These are phyloP conservation scores for Synanthedon myopaeformis DNA, from an alignment of 2,888 invertebrate genomes.

Conservation along the genomic window DNA sequence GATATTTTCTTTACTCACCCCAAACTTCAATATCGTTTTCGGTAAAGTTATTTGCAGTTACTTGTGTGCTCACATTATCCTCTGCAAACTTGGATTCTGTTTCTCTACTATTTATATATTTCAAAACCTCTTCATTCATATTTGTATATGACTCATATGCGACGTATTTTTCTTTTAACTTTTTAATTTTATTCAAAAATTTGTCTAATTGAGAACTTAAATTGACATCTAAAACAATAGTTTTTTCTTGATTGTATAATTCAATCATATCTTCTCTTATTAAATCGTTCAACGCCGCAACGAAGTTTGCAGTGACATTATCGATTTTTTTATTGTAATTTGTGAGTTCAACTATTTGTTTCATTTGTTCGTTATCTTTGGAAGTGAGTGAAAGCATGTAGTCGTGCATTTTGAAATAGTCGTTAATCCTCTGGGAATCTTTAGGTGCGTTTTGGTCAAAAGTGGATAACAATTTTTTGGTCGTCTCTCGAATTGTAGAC, in stretches of 20 bases:
- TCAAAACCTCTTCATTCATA: background rate
- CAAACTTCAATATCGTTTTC: slow-evolving; percentile 29
- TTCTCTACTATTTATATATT: background rate
- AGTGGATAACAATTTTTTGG: slow-evolving; percentile 25
- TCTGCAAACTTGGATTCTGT: background rate
- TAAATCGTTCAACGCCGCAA: slow-evolving; percentile 29
- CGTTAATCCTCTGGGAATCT: slow-evolving; percentile 19
- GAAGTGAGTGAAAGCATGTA: slow-evolving; percentile 30
- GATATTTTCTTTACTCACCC: slow-evolving; percentile 19
- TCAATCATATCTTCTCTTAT: slow-evolving; percentile 22
- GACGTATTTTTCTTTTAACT: background rate
- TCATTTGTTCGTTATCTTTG: slow-evolving; percentile 25
- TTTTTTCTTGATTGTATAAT: background rate
- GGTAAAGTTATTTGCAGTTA: slow-evolving; percentile 10
- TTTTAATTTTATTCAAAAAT: background rate
- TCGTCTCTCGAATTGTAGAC: slow-evolving; percentile 10
- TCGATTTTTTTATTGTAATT: slow-evolving; percentile 22
- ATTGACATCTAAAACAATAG: background rate
- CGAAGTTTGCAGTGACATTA: slow-evolving; percentile 20
- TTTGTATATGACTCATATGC: background rate
- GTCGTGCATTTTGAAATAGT: slow-evolving; percentile 30
- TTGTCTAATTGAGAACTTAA: background rate
- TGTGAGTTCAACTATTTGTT: slow-evolving; percentile 24
- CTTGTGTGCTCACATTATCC: slow-evolving; percentile 2
- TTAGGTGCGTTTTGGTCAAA: slow-evolving; percentile 20